phyloP scores from a whole-genome alignment of 2,113 vertebrate species.

The Shinisaurus crocodilurus region DNA sequence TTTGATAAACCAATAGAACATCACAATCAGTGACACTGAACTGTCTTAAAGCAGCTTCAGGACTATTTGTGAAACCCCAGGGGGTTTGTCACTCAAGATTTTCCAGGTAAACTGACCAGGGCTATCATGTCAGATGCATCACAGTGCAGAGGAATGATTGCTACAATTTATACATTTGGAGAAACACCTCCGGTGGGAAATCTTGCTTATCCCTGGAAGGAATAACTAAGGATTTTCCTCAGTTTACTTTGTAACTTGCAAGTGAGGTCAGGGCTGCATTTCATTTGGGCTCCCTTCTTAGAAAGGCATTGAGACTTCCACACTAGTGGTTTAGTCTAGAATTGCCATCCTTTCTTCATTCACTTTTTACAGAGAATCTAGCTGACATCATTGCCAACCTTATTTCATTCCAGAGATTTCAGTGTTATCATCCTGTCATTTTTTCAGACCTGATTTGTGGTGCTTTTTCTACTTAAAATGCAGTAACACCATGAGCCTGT shows the following conservation, averaged over 20 bases:
- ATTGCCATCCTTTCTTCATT: too few relatives aligned
- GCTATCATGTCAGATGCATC: neutral
- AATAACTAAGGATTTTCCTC: neutral
- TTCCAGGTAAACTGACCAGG: neutral
- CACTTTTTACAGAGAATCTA: too few relatives aligned
- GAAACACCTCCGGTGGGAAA: neutral
- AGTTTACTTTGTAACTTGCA: neutral
- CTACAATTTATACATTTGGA: neutral
- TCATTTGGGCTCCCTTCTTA: neutral
- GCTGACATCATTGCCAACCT: too few relatives aligned
- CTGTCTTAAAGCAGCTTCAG: neutral
- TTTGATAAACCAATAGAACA: neutral
- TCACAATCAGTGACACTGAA: neutral
- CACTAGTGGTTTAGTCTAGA: too few relatives aligned
- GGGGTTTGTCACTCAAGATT: neutral
- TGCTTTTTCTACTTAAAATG: too few relatives aligned
- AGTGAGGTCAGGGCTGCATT: neutral
- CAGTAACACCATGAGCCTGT: too few relatives aligned
- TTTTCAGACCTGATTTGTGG: too few relatives aligned
- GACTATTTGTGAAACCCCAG: neutral
- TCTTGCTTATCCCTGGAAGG: neutral
- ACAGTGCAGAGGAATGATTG: neutral
- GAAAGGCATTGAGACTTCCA: too few relatives aligned
- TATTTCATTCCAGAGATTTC: too few relatives aligned
- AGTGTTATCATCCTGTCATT: too few relatives aligned